These are phyloP conservation scores for Dinomys branickii DNA, from an alignment of 2,113 vertebrate genomes.

Conservation along the genomic window DNA sequence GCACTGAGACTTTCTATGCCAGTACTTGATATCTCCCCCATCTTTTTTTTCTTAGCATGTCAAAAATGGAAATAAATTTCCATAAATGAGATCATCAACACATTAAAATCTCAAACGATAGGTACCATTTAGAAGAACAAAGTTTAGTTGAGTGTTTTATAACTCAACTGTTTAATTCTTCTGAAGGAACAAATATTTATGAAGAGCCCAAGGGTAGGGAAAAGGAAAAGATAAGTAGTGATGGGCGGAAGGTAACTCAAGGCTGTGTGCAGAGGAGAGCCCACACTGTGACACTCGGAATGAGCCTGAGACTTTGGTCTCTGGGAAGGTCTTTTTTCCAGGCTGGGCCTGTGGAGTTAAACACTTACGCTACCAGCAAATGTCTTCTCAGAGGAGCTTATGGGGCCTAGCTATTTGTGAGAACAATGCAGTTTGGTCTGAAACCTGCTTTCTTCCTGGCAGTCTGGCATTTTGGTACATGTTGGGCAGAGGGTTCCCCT, in stretches of 20 bases:
- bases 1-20: not conserved
- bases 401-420: not conserved
- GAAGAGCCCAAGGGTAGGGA: not conserved
- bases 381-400: not conserved
- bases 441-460: not conserved
- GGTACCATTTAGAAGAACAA: not conserved
- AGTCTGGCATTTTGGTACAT: not conserved
- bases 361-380: not conserved
- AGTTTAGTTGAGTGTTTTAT: not conserved
- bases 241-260: not conserved
- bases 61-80: not conserved
- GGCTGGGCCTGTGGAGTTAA: not conserved
- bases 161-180: not conserved
- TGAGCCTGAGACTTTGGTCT: no score
- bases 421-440: not conserved
- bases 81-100: not conserved
- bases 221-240: not conserved
- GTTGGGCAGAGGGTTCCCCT: no score
- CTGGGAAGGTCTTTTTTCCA: not conserved
- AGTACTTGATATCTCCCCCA: not conserved
- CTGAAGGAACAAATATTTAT: not conserved
- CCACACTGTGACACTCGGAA: fast-evolving
- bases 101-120: not conserved
- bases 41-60: not conserved
- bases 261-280: not conserved